Evolutionary conservation across 2,888 invertebrate species (phyloP), one percentile per base, ranked within the genome.

Genomic region (Rhingia rostrata): DNA sequence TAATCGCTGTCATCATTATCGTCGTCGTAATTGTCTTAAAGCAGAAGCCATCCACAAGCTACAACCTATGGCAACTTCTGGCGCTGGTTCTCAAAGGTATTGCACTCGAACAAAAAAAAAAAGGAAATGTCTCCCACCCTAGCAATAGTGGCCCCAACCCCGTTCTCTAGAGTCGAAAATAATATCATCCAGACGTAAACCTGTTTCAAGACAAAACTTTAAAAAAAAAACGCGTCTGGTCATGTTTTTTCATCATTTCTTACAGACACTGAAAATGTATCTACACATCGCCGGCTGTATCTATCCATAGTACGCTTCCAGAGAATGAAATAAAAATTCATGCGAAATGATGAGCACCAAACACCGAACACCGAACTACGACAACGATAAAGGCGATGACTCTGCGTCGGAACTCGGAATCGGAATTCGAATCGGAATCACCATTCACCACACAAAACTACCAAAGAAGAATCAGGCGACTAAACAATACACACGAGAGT

Each of bases 1-100:
- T 79, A 79, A 84, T 84, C 80, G 56, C 69, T 80, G 80, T 75
- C 84, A 80, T 84, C 80, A 66, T 84, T 80, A 84, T 75, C 74
- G 67, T 56, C 37, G 60, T 43, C 60, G 58, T 64, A 39, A 64
- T 51, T 63, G 37, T 43, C 61, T 58, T 14, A 9, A n/a, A 56
- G 43, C 61, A 67, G 67, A 66, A 67, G 61, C 60, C 58, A 58
- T 33, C 3, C 53, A 37, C 56, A 64, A 56, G 39, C 41, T 45
- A 69, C 51, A 70, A 12, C 22, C 22, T 22, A 22, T 22, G 22
- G 22, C 22, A 41, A 9, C 61, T 63, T 49, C 6, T 22, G 58
- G 22, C 22, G 22, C 22, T 22, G 10, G 39, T 39, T 80, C 67
- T 47, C 14, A 51, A 75, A 81, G 75, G 58, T 75, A 64, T 63